Evolutionary conservation across 2,888 invertebrate genomes (phyloP).

Genomic region (Nomada lathburiana): DNA sequence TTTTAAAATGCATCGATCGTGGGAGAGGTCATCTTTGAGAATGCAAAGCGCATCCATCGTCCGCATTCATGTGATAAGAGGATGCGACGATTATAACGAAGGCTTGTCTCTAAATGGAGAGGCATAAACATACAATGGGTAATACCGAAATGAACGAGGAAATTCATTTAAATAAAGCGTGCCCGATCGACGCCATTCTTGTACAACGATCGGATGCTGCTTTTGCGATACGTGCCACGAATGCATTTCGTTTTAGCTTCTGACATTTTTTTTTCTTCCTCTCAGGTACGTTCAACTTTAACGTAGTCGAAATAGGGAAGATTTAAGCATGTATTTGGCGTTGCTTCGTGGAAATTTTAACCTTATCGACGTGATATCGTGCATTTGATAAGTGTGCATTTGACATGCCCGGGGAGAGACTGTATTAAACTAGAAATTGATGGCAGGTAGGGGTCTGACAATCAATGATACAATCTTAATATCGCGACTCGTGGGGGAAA

Average conservation of each 20-base stretch:
- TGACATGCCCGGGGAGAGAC: too few species aligned
- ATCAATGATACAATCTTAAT: neutral
- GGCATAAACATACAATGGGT: slow-evolving; percentile 80
- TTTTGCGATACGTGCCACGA: slow-evolving; percentile 34
- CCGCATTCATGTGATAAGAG: slow-evolving; percentile 49
- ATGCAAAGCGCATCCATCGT: slow-evolving; percentile 45
- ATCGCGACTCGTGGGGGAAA: neutral
- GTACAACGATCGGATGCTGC: slow-evolving; percentile 67
- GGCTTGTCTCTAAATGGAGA: slow-evolving; percentile 60
- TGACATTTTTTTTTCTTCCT: slow-evolving; percentile 9
- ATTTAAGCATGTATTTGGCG: too few species aligned
- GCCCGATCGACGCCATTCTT: slow-evolving; percentile 62
- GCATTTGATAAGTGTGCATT: neutral
- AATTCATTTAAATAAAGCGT: slow-evolving; percentile 76
- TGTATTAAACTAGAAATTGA: too few species aligned
- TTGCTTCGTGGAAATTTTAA: neutral
- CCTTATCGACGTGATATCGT: neutral
- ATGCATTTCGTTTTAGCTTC: slow-evolving; percentile 10
- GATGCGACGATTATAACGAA: slow-evolving; percentile 48
- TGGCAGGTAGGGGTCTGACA: too few species aligned
- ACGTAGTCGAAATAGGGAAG: neutral
- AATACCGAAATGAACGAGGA: slow-evolving; percentile 70
- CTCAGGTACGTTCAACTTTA: slow-evolving; percentile 14
- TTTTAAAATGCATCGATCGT: slow-evolving; percentile 32
- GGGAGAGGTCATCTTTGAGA: slow-evolving; percentile 30